These are phyloP conservation scores for Odontocolon sp. DNA, from an alignment of 2,888 invertebrate species.

Conservation along the genomic window DNA sequence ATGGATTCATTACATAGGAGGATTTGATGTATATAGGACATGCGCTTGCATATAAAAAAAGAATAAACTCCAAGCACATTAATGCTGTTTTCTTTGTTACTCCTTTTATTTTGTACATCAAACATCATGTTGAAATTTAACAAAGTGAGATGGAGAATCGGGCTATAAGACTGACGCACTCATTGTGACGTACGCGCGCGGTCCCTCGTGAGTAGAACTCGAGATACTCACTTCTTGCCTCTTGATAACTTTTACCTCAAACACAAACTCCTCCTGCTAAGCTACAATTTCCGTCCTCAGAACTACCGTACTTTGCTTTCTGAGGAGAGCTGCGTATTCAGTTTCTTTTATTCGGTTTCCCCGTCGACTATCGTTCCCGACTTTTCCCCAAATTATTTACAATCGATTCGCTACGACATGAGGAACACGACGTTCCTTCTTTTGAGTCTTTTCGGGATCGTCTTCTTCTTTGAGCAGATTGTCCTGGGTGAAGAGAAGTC, in stretches of 20 bases:
- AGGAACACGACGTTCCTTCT: not conserved
- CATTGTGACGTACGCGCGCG: not conserved
- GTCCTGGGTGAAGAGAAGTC: slow-evolving; percentile 22
- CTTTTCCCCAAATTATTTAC: not conserved
- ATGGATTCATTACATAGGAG: too few relatives aligned
- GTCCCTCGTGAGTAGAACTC: not conserved
- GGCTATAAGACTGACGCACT: not conserved
- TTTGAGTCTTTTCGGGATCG: not conserved
- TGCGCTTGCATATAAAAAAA: too few relatives aligned
- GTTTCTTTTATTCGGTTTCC: not conserved
- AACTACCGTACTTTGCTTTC: not conserved
- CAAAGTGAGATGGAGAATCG: not conserved
- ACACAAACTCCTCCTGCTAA: slow-evolving; percentile 4
- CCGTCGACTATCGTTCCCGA: not conserved
- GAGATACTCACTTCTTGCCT: not conserved
- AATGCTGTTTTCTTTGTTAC: too few relatives aligned
- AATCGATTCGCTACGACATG: not conserved
- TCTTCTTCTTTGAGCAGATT: not conserved
- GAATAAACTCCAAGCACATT: too few relatives aligned
- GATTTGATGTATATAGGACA: too few relatives aligned
- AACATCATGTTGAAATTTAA: too few relatives aligned
- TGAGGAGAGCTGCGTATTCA: not conserved
- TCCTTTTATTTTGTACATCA: too few relatives aligned
- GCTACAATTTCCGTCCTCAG: not conserved
- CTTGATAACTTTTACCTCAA: slow-evolving; percentile 13